Base-by-base conservation (phyloP, 2,888 invertebrate species). In the Beris chalybata region DNA sequence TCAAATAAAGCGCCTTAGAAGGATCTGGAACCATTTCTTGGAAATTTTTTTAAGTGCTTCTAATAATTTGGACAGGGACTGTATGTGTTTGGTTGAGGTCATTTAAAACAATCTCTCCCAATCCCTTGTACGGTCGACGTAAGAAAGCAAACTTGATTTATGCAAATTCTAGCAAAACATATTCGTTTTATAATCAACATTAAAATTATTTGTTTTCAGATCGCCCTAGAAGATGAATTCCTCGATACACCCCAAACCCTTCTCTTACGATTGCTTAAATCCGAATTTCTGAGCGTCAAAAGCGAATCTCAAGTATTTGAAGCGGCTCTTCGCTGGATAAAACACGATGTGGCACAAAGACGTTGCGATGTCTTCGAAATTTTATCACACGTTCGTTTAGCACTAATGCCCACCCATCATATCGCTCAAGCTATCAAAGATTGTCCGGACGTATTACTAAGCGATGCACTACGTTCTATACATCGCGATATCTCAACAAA, bases 221-320 rank as follows among this genome's bases (percentile, higher is more conserved):
- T 69, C 4, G 56, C 31, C 13, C 30, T 84, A 74, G 93, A 92
- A 78, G 94, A 95, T 76, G 96, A 96, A 81, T 89, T 93, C 76
- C 83, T 91, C 70, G 92, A 93, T 73, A 82, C 95, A 70, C 91
- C 93, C 30, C 87, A 91, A 75, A 86, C 90, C 71, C 85, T 89
- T 75, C 82, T 96, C 61, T 84, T 90, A 67, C 87, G 87, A 72
- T 85, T 96, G 72, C 82, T 96, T 63, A 87, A 89, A 72, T 94
- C 94, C 69, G 95, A 96, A 82, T 86, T 91, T 77, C 84, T 96
- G 65, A 89, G 89, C 76, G 91, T 96, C 64, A 93, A 95, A 76
- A 90, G 89, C 71, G 95, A 95, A 83, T 89, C 89, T 75, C 92
- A 95, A 87, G 94, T 92, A 68, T 89, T 95, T 77, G 87, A 90